Base-by-base conservation (phyloP, 2,888 invertebrate genomes). In the Drosophila robusta region DNA sequence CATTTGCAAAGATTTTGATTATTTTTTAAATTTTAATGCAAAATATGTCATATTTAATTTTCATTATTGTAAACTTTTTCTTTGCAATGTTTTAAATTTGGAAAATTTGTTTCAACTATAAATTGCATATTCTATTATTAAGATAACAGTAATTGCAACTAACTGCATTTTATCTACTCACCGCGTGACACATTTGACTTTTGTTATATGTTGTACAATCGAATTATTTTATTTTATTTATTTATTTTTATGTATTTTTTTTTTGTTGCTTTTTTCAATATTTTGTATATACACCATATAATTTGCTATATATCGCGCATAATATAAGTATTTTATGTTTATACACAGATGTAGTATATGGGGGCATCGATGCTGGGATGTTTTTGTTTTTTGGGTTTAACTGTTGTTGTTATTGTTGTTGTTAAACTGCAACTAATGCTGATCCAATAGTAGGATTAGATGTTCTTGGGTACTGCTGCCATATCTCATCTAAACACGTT, bases 181-280 rank as follows among this genome's bases (percentile, higher is more conserved):
- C 91, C 92, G 91, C 91, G 91, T 91, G 91, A 91, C 92, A 91
- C 85, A 85, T 87, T 91, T 91, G 91, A 90, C 84, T 84, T 87
- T 76, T 62, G 65, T 77, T 77, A 78, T 63, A 68, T 82, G 80
- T 86, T 88, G 82, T 86, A 88, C 75, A 89, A 82, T 84, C 80
- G 64, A 66, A 61, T 72, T 72, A 36, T 44, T 44, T 51, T 46
- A 65, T 52, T 47, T 61, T 60, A 11, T 26, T 11, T 38, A 58
- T 61, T 68, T 38, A 9, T 49, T 38, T 45, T 9, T 41, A 36
- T 58, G 22, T 63, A 55, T 54, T 54, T 57, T 50, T 45, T 47
- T 57, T 44, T 38, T 44, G 6, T 45, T 46, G n/a, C n/a, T n/a
- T n/a, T n/a, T 24, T 50, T 57, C 42, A 50, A 42, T 47, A 34